phyloP scores from a whole-genome alignment of 1,140 invertebrate species.

The Antheraea mylitta region DNA sequence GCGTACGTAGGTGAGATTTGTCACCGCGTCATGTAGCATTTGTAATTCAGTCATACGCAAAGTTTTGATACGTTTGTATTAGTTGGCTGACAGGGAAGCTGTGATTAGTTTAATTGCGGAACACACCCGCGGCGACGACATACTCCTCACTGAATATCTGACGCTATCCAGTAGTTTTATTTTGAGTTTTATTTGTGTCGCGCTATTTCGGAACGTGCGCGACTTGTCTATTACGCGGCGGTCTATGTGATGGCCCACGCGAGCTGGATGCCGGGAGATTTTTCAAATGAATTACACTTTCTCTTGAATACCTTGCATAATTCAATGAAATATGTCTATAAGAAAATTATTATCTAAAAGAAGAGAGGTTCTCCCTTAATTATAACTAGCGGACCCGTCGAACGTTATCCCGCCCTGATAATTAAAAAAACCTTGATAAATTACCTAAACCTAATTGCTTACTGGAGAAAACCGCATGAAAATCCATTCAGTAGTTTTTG shows the following conservation, averaged over 20 bases:
- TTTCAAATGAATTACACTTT: slow-evolving; percentile 25
- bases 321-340: neutral
- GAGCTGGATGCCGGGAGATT: slow-evolving; percentile 26
- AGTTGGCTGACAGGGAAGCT: slow-evolving; percentile 27
- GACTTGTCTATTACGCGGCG: slow-evolving; percentile 65
- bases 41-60: too few species aligned
- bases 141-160: slow-evolving; percentile 55
- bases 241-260: slow-evolving; percentile 54
- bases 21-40: neutral
- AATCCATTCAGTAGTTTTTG: too few species aligned
- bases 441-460: too few species aligned
- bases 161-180: slow-evolving; percentile 72
- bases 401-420: too few species aligned
- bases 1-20: neutral
- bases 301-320: neutral
- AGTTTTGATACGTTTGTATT: neutral
- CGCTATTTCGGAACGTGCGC: slow-evolving; percentile 72
- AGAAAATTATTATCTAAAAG: too few species aligned
- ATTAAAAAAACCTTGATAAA: too few species aligned
- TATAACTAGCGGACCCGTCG: too few species aligned
- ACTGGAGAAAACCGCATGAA: too few species aligned
- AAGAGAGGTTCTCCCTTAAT: too few species aligned
- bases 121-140: slow-evolving; percentile 47
- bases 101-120: slow-evolving; percentile 56
- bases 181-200: slow-evolving; percentile 77